These are phyloP conservation scores for Zapornia atra DNA, from an alignment of 2,113 vertebrate species.

Conservation along the genomic window DNA sequence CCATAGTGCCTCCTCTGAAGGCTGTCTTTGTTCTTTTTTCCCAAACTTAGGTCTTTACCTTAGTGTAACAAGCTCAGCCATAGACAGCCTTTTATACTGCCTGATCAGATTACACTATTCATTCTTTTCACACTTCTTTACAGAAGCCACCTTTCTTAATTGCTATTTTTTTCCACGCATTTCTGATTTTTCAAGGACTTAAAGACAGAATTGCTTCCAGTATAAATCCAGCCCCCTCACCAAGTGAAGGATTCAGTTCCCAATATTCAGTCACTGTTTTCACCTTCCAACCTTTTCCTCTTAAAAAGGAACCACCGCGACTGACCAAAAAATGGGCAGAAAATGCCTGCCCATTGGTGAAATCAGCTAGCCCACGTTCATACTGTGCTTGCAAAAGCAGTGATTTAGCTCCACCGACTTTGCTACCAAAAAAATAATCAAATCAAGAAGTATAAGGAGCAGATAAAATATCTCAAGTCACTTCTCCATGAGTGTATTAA, in stretches of 20 bases:
- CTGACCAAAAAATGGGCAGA: background rate
- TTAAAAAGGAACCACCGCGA: background rate
- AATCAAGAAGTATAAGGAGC: background rate
- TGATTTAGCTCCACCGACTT: background rate
- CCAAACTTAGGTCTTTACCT: background rate
- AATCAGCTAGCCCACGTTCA: background rate
- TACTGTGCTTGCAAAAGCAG: background rate
- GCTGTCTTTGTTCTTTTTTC: background rate
- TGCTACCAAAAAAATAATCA: background rate
- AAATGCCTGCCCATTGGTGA: background rate
- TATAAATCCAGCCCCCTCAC: background rate
- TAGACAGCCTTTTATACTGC: background rate
- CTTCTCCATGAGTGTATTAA: background rate
- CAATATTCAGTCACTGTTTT: background rate
- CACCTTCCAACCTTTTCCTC: background rate
- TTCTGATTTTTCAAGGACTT: background rate
- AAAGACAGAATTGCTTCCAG: background rate
- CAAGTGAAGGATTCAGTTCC: background rate
- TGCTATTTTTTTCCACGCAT: background rate
- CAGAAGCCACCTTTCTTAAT: background rate
- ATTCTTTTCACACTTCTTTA: background rate
- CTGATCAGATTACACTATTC: background rate
- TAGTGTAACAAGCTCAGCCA: background rate
- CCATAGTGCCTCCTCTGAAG: background rate
- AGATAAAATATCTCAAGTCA: background rate